Evolutionary conservation across 2,797 vertebrate genomes (phyloP).

Genomic region (Acropternis orthonyx): DNA sequence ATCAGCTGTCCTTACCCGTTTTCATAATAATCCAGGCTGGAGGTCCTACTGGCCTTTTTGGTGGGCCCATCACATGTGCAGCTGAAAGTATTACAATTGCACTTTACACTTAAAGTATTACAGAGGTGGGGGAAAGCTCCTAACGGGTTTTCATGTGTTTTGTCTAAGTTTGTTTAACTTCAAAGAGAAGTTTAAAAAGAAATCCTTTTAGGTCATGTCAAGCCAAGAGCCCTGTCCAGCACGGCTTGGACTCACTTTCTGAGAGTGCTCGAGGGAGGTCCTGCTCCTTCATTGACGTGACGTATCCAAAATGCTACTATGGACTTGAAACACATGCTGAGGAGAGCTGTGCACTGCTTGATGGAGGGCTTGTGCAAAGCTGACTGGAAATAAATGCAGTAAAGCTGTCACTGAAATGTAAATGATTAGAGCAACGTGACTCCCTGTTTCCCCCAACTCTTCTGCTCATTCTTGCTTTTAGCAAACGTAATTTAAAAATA

Average conservation of each 20-base stretch:
- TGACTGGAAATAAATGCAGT: slow-evolving; percentile 21
- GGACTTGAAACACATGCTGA: background rate
- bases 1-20: background rate
- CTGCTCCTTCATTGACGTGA: background rate
- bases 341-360: background rate
- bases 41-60: background rate
- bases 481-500: background rate
- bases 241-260: background rate
- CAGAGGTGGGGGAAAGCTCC: background rate
- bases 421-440: background rate
- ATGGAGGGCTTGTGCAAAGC: slow-evolving; percentile 20
- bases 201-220: background rate
- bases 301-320: background rate
- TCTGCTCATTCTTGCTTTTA: slow-evolving; percentile 8
- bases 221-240: background rate
- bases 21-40: background rate
- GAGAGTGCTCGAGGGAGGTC: background rate
- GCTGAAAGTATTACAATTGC: fast-evolving
- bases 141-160: background rate
- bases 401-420: slow-evolving; percentile 36
- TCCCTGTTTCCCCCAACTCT: background rate
- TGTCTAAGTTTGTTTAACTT: background rate
- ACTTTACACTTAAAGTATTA: background rate
- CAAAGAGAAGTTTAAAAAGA: background rate
- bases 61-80: background rate